Base-by-base conservation (phyloP, 2,113 vertebrate genomes). In the Coregonus clupeaformis region DNA sequence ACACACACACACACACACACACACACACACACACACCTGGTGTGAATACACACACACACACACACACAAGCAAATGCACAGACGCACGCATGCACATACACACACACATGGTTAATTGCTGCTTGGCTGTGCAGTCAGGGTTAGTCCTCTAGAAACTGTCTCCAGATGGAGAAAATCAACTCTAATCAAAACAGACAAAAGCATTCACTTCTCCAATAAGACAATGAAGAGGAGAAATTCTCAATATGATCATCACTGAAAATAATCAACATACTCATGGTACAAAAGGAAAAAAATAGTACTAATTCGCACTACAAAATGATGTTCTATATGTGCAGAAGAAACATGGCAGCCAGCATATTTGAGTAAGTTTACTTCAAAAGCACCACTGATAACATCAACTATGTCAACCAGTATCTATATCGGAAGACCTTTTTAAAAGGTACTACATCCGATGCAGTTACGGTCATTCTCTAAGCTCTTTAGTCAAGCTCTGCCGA, bases 161-260 rank as follows among this genome's bases (percentile, higher is more conserved):
- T 96, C 95, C 95, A 97, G 95, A 96, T 95, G 95, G 95, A 94
- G 92, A 92, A 96, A 95, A 96, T 97, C 95, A 95, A 92, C 88
- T 90, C 92, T 94, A 94, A 96, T 96, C 95, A 95, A 95, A 93
- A 52, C 94, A 91, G 93, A 92, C 92, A 94, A 94, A 95, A 78
- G 32, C 73, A 74, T 77, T 70, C 66, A 68, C 49, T 52, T 18
- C 49, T 52, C 16, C 12, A 86, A 89, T 86, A 11, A 42, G 36
- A 42, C 36, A 42, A 42, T 42, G 73, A 85, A 49, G 14, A 49
- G 11, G 47, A 49, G 36, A 36, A 36, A 16, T 4, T 49, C 9
- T 49, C 36, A 36, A 36, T 36, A 36, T 36, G 36, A 36, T 36
- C 36, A 32, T 32, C 30, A 36, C 9, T 36, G 36, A 36, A 36